Evolutionary conservation across 1,140 invertebrate species (phyloP).

Genomic region (Littorina saxatilis): DNA sequence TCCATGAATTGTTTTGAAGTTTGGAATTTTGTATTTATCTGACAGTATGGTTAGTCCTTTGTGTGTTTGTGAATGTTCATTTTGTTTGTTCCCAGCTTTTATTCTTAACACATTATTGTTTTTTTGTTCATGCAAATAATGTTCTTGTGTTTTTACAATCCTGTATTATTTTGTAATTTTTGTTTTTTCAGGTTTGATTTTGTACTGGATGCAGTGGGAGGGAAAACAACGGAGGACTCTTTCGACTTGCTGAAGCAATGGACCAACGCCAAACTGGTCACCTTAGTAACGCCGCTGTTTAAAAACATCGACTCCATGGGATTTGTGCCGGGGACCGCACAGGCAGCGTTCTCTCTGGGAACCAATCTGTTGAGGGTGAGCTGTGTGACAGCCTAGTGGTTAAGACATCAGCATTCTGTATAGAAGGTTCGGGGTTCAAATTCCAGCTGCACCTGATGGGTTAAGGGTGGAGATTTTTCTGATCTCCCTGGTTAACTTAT

Average conservation of each 20-base stretch:
- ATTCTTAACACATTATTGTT: too few relatives aligned
- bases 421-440: not conserved
- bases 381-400: not conserved
- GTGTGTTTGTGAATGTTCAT: too few relatives aligned
- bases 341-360: slow-evolving; percentile 65
- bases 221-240: slow-evolving; percentile 76
- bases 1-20: too few relatives aligned
- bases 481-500: too few relatives aligned
- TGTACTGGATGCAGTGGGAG: slow-evolving; percentile 89
- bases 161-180: too few relatives aligned
- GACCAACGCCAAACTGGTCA: slow-evolving; percentile 87
- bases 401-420: not conserved
- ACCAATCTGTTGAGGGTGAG: slow-evolving; percentile 63
- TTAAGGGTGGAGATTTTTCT: too few relatives aligned
- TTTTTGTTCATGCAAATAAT: too few relatives aligned
- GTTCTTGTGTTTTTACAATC: too few relatives aligned
- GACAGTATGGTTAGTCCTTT: too few relatives aligned
- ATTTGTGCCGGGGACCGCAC: slow-evolving; percentile 76
- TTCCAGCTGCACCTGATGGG: not conserved
- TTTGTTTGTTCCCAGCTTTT: too few relatives aligned
- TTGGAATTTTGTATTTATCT: too few relatives aligned
- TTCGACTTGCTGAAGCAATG: slow-evolving; percentile 80
- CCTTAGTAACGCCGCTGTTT: slow-evolving; percentile 88
- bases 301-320: slow-evolving; percentile 88
- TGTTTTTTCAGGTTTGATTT: slow-evolving; percentile 83